Evolutionary conservation across 2,797 vertebrate species (phyloP).

Genomic region (Paramormyrops hopkinsi): DNA sequence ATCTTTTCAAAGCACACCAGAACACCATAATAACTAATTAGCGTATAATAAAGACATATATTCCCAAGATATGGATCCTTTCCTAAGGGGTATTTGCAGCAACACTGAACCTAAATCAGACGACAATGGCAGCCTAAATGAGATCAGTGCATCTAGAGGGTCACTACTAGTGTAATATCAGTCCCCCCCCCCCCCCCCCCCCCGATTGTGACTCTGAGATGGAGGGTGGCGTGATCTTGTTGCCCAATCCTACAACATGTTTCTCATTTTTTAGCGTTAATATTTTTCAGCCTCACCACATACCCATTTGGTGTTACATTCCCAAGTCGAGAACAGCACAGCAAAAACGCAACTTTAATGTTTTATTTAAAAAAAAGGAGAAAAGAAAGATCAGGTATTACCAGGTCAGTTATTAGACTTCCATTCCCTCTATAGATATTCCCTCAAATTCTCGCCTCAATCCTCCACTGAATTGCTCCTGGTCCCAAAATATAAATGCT

Average conservation of each 20-base stretch:
- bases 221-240: background rate
- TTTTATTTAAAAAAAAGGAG: background rate
- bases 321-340: background rate
- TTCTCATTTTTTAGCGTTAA: conserved; percentile 9
- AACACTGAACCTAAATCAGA: background rate
- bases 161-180: background rate
- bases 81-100: background rate
- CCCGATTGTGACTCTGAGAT: background rate
- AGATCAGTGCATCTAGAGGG: background rate
- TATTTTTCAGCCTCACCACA: background rate
- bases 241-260: background rate
- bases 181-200: background rate
- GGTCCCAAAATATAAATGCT: conserved; percentile 4
- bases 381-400: background rate
- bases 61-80: background rate
- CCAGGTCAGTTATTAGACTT: background rate
- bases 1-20: background rate
- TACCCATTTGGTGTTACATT: conserved; percentile 1
- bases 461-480: background rate
- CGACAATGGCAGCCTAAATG: background rate
- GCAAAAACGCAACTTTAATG: background rate
- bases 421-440: background rate
- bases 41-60: background rate
- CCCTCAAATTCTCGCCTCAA: background rate
- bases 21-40: background rate